Evolutionary conservation across 2,888 invertebrate genomes (phyloP), one percentile per base, ranked within the genome.

Genomic region (Helleia helle): DNA sequence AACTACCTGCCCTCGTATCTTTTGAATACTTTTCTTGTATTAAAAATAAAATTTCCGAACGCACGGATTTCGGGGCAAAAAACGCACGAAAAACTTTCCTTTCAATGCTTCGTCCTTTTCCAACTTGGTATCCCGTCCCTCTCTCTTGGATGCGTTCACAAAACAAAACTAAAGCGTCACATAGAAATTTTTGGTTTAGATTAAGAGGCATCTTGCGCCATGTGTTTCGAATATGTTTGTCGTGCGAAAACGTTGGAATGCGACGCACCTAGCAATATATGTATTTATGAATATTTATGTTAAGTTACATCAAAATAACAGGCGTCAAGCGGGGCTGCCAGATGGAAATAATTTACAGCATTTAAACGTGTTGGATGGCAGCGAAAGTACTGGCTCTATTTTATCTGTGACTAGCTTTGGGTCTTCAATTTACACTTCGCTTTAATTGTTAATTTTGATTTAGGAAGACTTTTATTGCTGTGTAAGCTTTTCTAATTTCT

Each of bases 1-100:
- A 58, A 55, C 83, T 84, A 84, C 84, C 84, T 84, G 84, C 75
- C 59, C 69, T 66, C 72, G 72, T 75, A 75, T 79, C 80, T 76
- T 77, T 77, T 72, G 74, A 80, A 80, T 81, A 73, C 75, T 74
- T 72, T 71, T 74, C 74, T 80, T 77, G 74, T 76, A 80, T 79
- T 83, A 76, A 81, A 84, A 83, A 56, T 80, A 83, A 81, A 79
- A 77, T 66, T 74, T 73, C 61, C 70, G 72, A 79, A 74, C 71
- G 68, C 75, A 73, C 67, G 72, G 74, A 73, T 77, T 77, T 65
- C 62, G 68, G 69, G 59, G 58, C 83, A 84, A 84, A 84, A 83
- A 83, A 81, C 65, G 66, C 63, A 71, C 58, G 74, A 83, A 81
- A 81, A 83, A 81, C 76, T 62, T 61, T 68, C 65, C 69, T 71